These are phyloP conservation scores for Rhamphomyia laevipes DNA, from an alignment of 2,888 invertebrate genomes.

Conservation along the genomic window DNA sequence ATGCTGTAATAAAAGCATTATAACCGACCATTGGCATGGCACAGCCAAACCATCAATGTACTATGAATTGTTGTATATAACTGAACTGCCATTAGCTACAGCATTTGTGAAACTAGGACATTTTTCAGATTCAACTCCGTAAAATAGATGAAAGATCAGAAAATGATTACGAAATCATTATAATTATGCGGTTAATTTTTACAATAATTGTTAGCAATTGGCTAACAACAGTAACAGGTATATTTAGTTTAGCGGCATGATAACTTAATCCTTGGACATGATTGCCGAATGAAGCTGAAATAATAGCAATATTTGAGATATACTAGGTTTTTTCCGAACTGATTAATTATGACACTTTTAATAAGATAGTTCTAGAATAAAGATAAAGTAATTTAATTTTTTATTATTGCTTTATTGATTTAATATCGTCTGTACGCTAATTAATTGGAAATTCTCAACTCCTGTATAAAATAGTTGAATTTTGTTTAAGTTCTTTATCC, in stretches of 20 bases:
- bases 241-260: constrained; percentile 57
- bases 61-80: constrained; percentile 53
- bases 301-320: no score
- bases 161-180: background rate
- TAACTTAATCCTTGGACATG: constrained; percentile 73
- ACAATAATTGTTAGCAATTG: constrained; percentile 76
- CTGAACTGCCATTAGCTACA: constrained; percentile 54
- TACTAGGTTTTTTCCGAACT: no score
- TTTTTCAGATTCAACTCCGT: constrained; percentile 88
- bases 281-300: constrained; percentile 89
- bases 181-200: constrained; percentile 32
- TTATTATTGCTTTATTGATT: no score
- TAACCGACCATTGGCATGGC: constrained; percentile 74
- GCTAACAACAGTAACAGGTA: constrained; percentile 85
- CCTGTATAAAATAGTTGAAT: no score
- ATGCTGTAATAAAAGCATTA: constrained; percentile 68
- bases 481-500: no score
- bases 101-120: constrained; percentile 78
- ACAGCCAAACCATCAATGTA: constrained; percentile 78
- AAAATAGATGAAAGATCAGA: constrained; percentile 12
- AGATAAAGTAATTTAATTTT: no score
- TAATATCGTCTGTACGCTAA: no score
- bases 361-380: no score
- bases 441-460: no score
- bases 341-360: no score